These are phyloP conservation scores for Microtus richardsoni DNA, from an alignment of 2,113 vertebrate genomes.

Conservation along the genomic window DNA sequence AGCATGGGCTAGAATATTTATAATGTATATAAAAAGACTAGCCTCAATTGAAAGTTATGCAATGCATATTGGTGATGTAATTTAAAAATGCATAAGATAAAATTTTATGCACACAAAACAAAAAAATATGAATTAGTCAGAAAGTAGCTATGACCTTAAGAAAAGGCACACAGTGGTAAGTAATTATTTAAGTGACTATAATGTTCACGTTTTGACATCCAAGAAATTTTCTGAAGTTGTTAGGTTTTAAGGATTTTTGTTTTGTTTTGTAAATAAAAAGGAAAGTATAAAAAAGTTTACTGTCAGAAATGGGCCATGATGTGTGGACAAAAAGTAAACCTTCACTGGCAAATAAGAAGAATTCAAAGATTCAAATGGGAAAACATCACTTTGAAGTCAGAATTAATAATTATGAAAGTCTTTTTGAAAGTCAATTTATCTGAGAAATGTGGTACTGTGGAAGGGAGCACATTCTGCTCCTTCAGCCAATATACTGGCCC, in stretches of 20 bases:
- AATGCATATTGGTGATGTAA: not conserved
- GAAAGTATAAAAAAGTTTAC: not conserved
- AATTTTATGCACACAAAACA: not conserved
- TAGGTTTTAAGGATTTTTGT: not conserved
- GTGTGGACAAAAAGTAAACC: not conserved
- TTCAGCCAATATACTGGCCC: too few relatives aligned
- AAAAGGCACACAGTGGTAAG: not conserved
- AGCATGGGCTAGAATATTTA: not conserved
- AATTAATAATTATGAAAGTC: not conserved
- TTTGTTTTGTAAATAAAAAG: not conserved
- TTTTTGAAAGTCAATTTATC: not conserved
- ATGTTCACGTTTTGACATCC: not conserved
- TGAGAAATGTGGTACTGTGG: not conserved
- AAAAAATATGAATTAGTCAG: not conserved
- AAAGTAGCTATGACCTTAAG: not conserved
- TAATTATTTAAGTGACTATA: not conserved
- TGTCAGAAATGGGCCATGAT: not conserved
- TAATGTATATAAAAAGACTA: not conserved
- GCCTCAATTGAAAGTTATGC: not conserved
- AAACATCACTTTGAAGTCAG: not conserved
- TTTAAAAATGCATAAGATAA: not conserved
- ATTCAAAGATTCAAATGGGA: not conserved
- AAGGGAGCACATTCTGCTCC: too few relatives aligned
- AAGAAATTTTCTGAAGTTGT: not conserved
- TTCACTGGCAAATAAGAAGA: not conserved